Evolutionary conservation across 2,888 invertebrate genomes (phyloP), one percentile per base, ranked within the genome.

Genomic region (Apotomis turbidana): DNA sequence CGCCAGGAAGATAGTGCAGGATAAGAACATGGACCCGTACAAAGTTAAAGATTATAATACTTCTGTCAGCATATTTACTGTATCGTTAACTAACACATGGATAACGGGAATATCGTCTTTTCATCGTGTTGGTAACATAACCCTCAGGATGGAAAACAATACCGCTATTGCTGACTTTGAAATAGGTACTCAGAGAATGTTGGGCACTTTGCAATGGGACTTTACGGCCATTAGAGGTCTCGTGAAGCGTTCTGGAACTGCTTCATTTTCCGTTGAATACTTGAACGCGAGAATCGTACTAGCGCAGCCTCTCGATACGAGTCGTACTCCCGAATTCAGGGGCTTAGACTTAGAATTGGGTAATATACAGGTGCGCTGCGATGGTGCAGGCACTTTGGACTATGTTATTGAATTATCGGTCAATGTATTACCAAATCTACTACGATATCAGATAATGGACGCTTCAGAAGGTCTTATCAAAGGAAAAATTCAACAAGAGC

Each of bases 401-500:
- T 98, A 97, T 81, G 83, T 96, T 0, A 91, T 97, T 74, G 98
- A 98, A 88, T 96, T 97, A 73, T 94, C 94, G 4, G 94, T 97
- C 0, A 98, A 98, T 85, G 93, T 98, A 61, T 82, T 98, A 66
- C 97, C 98, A 0, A 98, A 98, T 93, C 90, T 97, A 60, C 90
- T 98, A 74, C 94, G 98, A 69, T 97, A 97, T 84, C 97, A 97
- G 88, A 97, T 98, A 74, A 96, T 97, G 95, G 97, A 97, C 81
- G 97, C 97, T 0, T 85, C 97, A 52, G 97, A 97, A 87, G 95
- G 95, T 57, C 97, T 97, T 0, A 87, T 97, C 4, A 96, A 95
- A 83, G 94, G 95, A 77, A 95, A 95, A 74, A 92, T 97, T 3
- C 96, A 97, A 82, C 95, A 95, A 78, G 96, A 96, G 79, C 88